Conservation (phyloP, 2,888 invertebrate genomes). For the Amblyteles armatorius region DNA sequence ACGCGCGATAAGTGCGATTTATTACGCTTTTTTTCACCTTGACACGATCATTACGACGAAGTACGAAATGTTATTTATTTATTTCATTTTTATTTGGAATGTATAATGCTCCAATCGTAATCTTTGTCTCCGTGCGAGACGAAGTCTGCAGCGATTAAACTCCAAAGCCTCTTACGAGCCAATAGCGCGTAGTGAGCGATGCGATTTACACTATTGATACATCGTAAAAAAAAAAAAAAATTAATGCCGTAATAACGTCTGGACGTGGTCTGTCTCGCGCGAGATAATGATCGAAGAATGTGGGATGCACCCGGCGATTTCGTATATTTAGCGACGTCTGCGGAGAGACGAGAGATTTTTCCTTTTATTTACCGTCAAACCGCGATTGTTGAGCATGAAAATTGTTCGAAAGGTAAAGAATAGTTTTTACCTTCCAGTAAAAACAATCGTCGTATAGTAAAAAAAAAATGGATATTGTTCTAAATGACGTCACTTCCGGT, state of each 20-base stretch:
- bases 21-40: constrained; percentile 5
- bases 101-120: not conserved
- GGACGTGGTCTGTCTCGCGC: not conserved
- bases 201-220: not conserved
- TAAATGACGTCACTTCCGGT: too few relatives aligned
- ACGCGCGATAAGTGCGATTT: constrained; percentile 1
- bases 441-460: too few relatives aligned
- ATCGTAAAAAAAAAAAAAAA: not conserved
- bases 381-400: too few relatives aligned
- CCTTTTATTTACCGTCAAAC: too few relatives aligned
- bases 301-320: not conserved
- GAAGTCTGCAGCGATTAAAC: not conserved
- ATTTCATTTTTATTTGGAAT: not conserved
- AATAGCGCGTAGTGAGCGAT: not conserved
- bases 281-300: constrained; percentile 8
- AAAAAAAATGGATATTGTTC: too few relatives aligned
- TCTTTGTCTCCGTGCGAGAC: not conserved
- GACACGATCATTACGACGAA: not conserved
- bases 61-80: not conserved
- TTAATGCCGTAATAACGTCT: not conserved
- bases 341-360: not conserved
- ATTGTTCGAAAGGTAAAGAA: too few relatives aligned
- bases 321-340: not conserved
- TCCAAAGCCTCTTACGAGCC: constrained; percentile 5
- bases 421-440: too few relatives aligned